Evolutionary conservation across 1,140 invertebrate species (phyloP), one percentile per base, ranked within the genome.

Genomic region (Musca vetustissima): DNA sequence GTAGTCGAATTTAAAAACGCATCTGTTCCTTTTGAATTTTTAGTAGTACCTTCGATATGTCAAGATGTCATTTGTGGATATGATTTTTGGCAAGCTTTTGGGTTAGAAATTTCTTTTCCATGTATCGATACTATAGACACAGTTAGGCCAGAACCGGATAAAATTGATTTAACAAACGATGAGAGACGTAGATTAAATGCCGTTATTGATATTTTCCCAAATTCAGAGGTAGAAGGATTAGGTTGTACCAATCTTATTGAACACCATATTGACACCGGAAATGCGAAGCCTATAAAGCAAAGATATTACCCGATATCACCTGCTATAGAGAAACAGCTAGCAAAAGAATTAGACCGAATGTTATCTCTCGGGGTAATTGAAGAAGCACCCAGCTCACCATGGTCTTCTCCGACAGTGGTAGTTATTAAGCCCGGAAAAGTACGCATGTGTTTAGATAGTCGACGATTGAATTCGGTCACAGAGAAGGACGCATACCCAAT

Each of bases 391-490:
- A 50, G 72, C 4, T 76, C 70, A 22, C 49, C 75, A 1, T 80
- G 75, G 76, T 70, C 74, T 3, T 71, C 70, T 47, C 76, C 76
- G 2, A 69, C 74, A 6, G 64, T 77, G 0, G 66, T 77, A 28
- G 73, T 76, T 8, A 55, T 67, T 64, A 79, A 79, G 66, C 70
- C 76, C 64, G 70, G 71, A 0, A 67, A 70, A 64, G 68, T 50
- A 0, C 64, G 69, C 9, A 72, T 79, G 24, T 81, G 76, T 61
- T 66, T 82, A 1, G 74, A 80, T 69, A 77, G 53, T 64, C 15
- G 13, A 19, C n/a, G 19, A 19, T n/a, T 50, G n/a, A 50, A 50
- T 19, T 50, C 49, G 19, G 49, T 15, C n/a, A 50, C 13, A 17
- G 6, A 17, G 49, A 50, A 50, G 14, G 49, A 50, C 19, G n/a